Base-by-base conservation (phyloP, 2,113 vertebrate species). In the Oncorhynchus gorbuscha region DNA sequence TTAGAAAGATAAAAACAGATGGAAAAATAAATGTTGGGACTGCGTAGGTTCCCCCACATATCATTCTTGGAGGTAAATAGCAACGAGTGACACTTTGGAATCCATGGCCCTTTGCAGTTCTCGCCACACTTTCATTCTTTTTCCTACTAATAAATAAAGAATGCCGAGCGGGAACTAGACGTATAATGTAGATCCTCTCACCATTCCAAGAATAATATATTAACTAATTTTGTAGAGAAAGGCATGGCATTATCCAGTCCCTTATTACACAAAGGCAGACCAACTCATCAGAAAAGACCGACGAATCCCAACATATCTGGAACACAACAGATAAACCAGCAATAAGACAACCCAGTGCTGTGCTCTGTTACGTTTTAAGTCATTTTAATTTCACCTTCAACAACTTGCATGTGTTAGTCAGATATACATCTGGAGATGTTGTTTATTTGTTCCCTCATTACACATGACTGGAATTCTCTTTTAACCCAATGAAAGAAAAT, bases 21-120 rank as follows among this genome's bases (percentile, higher is more conserved):
- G 68, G 72, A 78, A 83, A 83, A 75, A 79, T 72, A 77, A 55
- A 83, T 65, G 76, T 67, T 16, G 9, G 35, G 18, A 9, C 14
- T 71, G 16, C 70, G 26, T 18, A n/a, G 5, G n/a, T 30, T 18
- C 32, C 26, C 24, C 49, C 8, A 20, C 2, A 58, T 28, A 55
- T 55, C 49, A 26, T 58, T 12, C n/a, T 18, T 72, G 13, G 4
- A 3, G 28, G 24, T n/a, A 20, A 18, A 51, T 11, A 55, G 28
- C 48, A 48, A 55, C 0, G 45, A 55, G 13, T 71, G 28, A 45
- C 32, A 24, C 3, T 39, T 32, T 48, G 20, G 69, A 70, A 70
- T 70, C 69, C 24, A 70, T 49, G 51, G 16, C 16, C 14, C 71
- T 14, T 55, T 51, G 0, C 24, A 30, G 49, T 8, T 30, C 45